A percentile compares a stretch with the other conserved stretches of the same genome.
phyloP scores from a whole-genome alignment of 2,888 invertebrate genomes.

The Aromia moschata region DNA sequence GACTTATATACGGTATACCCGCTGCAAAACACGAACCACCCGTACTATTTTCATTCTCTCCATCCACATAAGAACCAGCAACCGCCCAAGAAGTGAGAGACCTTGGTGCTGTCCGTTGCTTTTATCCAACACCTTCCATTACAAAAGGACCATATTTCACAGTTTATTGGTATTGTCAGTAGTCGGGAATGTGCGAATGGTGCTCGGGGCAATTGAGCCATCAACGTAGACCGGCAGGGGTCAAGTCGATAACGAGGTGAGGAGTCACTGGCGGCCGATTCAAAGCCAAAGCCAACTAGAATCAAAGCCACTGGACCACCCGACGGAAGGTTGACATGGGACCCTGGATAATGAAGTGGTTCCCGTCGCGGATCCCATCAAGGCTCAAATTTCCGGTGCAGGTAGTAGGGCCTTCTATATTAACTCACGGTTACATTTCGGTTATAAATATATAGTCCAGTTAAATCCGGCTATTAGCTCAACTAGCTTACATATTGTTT shows the following conservation, averaged over 20 bases:
- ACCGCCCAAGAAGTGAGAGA: conserved; percentile 46
- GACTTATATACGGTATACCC: neutral
- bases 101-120: conserved; percentile 38
- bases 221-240: conserved; percentile 51
- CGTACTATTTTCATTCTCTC: conserved; percentile 14
- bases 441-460: neutral
- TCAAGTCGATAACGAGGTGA: conserved; percentile 57
- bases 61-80: conserved; percentile 9
- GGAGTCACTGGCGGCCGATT: conserved; percentile 49
- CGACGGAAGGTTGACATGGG: conserved; percentile 56
- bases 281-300: conserved; percentile 27
- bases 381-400: conserved; percentile 41
- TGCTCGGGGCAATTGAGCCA: conserved; percentile 54
- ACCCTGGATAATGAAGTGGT: conserved; percentile 58
- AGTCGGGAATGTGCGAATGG: conserved; percentile 51
- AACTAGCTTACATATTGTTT: too few species aligned
- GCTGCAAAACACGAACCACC: conserved; percentile 2
- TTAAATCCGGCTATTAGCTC: too few species aligned
- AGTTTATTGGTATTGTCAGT: conserved; percentile 52
- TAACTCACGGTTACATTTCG: neutral
- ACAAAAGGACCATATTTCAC: conserved; percentile 54
- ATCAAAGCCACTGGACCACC: conserved; percentile 42
- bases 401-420: conserved; percentile 32
- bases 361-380: conserved; percentile 43
- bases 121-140: conserved; percentile 41